A percentile compares a stretch with the other conserved stretches of the same genome.
These are phyloP conservation scores for Sminthurinus signatus DNA, from an alignment of 1,140 invertebrate genomes.

Conservation along the genomic window DNA sequence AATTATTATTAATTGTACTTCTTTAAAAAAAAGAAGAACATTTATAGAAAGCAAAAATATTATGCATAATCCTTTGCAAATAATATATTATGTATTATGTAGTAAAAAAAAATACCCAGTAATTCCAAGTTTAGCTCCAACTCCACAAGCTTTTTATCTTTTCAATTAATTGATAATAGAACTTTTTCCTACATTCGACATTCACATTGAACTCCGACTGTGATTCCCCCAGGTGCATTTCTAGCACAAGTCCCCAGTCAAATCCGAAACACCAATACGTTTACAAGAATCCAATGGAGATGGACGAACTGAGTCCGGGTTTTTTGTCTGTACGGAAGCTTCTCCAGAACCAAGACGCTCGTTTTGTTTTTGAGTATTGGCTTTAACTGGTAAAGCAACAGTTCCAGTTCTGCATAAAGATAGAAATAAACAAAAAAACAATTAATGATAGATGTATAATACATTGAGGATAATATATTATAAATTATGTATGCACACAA, in stretches of 20 bases:
- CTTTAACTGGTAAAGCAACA: conserved; percentile 81
- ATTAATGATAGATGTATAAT: too few relatives aligned
- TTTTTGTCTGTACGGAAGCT: conserved; percentile 53
- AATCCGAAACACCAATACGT: conserved; percentile 86
- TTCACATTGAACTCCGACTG: conserved; percentile 60
- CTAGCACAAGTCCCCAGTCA: conserved; percentile 47
- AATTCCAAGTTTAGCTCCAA: conserved; percentile 86
- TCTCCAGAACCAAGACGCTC: conserved; percentile 60
- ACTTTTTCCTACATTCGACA: conserved; percentile 99
- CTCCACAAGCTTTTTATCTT: conserved; percentile 81
- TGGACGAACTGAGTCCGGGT: too few relatives aligned
- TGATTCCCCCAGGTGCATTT: conserved; percentile 80
- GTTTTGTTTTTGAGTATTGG: conserved; percentile 87
- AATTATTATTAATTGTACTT: too few relatives aligned
- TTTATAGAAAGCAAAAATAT: too few relatives aligned
- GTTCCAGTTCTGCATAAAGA: conserved; percentile 44
- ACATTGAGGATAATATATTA: too few relatives aligned
- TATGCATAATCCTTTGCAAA: too few relatives aligned
- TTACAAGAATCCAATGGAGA: conserved; percentile 56
- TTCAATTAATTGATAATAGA: conserved; percentile 98
- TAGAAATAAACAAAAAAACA: conserved; percentile 33
- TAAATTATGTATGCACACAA: too few relatives aligned
- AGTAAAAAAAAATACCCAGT: conserved; percentile 82
- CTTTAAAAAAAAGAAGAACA: too few relatives aligned
- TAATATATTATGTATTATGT: too few relatives aligned